A percentile compares a stretch with the other conserved stretches of the same genome.
These are phyloP conservation scores for Electrona antarctica DNA, from an alignment of 2,113 vertebrate genomes.

Conservation along the genomic window DNA sequence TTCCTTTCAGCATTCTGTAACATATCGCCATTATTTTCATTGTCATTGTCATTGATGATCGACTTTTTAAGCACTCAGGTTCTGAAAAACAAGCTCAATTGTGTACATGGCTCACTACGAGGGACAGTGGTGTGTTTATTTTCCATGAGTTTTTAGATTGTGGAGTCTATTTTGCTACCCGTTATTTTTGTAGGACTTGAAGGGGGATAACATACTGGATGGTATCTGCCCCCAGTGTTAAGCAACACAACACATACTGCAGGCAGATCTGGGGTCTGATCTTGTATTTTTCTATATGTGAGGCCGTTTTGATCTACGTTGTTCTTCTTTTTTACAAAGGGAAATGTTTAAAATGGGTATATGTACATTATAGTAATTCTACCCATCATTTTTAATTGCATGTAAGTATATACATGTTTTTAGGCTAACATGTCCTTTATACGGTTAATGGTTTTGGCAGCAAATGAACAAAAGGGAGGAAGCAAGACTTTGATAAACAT, in stretches of 20 bases:
- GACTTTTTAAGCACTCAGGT: constrained; percentile 58
- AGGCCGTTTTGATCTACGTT: constrained; percentile 36
- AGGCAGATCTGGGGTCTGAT: constrained; percentile 31
- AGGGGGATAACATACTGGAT: constrained; percentile 9
- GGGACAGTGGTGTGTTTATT: constrained; percentile 41
- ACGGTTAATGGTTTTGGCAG: constrained; percentile 49
- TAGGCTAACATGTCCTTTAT: constrained; percentile 51
- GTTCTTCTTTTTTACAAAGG: constrained; percentile 59
- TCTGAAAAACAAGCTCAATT: constrained; percentile 18
- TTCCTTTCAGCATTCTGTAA: constrained; percentile 36
- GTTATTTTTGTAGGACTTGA: constrained; percentile 60
- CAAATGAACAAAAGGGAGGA: constrained; percentile 18
- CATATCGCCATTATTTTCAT: constrained; percentile 45
- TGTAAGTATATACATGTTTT: constrained; percentile 42
- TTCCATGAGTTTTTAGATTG: constrained; percentile 41
- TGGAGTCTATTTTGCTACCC: constrained; percentile 65
- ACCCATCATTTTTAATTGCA: constrained; percentile 8
- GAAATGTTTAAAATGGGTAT: constrained; percentile 40
- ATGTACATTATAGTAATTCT: constrained; percentile 57
- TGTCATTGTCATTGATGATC: constrained; percentile 25
- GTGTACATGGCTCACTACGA: constrained; percentile 47
- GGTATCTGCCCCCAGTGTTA: constrained; percentile 11
- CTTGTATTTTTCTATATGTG: constrained; percentile 58
- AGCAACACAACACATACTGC: constrained; percentile 36
- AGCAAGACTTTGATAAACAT: neutral